These are phyloP conservation scores for Leptobrachium leishanense DNA, from an alignment of 2,113 vertebrate species.

Conservation along the genomic window DNA sequence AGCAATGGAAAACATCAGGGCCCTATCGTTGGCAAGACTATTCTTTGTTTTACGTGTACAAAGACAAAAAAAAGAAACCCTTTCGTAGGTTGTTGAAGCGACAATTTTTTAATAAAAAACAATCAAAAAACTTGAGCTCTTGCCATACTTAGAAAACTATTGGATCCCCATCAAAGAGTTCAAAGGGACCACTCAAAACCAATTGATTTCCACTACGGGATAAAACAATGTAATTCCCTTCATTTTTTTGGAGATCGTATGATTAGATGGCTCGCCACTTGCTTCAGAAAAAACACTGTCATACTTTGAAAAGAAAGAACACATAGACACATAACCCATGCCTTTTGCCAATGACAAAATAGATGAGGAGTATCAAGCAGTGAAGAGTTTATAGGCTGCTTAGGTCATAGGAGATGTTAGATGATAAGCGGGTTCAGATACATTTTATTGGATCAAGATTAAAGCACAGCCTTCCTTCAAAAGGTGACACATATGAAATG, in stretches of 20 bases:
- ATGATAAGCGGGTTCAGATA: constrained; percentile 31
- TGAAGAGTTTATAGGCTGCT: not conserved
- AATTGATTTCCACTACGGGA: constrained; percentile 40
- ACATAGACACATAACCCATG: not conserved
- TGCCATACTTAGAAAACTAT: not conserved
- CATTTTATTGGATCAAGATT: constrained; percentile 19
- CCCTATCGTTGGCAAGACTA: not conserved
- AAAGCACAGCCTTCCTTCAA: constrained; percentile 23
- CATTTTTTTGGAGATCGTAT: constrained; percentile 19
- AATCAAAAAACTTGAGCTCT: constrained; percentile 9
- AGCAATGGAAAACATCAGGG: constrained; percentile 35
- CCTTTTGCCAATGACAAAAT: constrained; percentile 23
- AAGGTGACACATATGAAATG: constrained; percentile 19
- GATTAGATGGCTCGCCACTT: constrained; percentile 34
- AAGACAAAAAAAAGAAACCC: constrained; percentile 25
- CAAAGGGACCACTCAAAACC: constrained; percentile 39
- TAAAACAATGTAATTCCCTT: constrained; percentile 36
- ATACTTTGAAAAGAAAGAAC: constrained; percentile 24
- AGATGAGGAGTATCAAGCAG: constrained; percentile 3
- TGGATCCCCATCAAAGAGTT: constrained; percentile 40
- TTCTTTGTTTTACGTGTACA: constrained; percentile 16
- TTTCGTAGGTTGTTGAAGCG: constrained; percentile 32
- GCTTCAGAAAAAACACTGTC: not conserved
- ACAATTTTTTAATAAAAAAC: not conserved
- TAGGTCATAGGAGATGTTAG: constrained; percentile 12